Evolutionary conservation across 2,113 vertebrate genomes (phyloP), one percentile per base, ranked within the genome.

Genomic region (Rousettus leschenaultii): DNA sequence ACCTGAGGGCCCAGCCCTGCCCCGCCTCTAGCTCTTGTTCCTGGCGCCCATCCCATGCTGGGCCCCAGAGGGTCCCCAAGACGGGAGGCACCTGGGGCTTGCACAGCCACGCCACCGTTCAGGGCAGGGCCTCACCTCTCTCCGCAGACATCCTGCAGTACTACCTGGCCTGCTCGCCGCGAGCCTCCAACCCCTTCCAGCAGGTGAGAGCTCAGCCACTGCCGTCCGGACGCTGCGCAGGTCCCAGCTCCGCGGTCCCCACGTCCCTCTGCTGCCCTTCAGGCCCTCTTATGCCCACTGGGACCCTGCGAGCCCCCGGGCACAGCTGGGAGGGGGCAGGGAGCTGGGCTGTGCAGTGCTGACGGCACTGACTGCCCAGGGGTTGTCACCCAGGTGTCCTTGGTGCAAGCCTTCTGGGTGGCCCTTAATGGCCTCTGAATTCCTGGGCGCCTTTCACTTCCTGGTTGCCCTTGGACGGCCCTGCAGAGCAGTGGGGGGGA

Each of bases 161-260:
- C 98, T 99, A 99, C 97, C 98, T 99, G 26, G 98, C 98, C 89
- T 99, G 99, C 95, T 99, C 98, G 33, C 93, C 99, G 96, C 99
- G 98, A 0, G 99, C 99, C 87, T 93, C 98, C 94, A 99, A 99
- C 98, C 99, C 99, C 74, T 99, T 99, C 98, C 99, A 99, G 98
- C 99, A 99, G 99, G 99, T 99, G 98, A 97, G 98, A 98, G 61
- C 33, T 0, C 3, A 26, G 48, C 65, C 12, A 3, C 66, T 7
- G 33, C 38, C 6, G 18, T 22, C 66, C 33, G n/a, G 4, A 15
- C 24, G 35, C 70, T 11, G 5, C n/a, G 5, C n/a, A 22, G 70
- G 53, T 66, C 11, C 8, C 21, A 40, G 40, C 4, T 30, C 22
- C 48, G 2, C 30, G 3, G 1, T 63, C 12, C 24, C 24, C 35